Conservation (phyloP, 1,140 invertebrate genomes). For the Drosophila subpulchrella region DNA sequence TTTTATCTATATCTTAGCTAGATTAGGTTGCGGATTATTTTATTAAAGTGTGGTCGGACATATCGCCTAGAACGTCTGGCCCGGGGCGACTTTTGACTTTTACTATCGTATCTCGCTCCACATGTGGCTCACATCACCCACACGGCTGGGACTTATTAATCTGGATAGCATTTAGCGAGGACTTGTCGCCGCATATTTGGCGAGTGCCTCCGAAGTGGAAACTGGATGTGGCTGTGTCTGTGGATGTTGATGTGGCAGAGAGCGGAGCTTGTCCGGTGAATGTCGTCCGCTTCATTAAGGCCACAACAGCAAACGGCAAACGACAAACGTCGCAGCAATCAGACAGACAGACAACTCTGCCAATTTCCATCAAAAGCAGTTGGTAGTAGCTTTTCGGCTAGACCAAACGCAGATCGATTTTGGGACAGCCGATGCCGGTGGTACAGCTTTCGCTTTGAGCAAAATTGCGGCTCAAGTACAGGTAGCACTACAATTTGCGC, state of each 20-base stretch:
- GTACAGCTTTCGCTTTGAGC: constrained; percentile 62
- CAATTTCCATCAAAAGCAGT: constrained; percentile 79
- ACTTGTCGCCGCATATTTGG: constrained; percentile 68
- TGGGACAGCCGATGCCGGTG: constrained; percentile 1
- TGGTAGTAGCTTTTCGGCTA: constrained; percentile 56
- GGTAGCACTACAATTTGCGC: constrained; percentile 82
- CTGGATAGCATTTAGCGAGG: constrained; percentile 73
- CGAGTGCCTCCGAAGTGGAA: constrained; percentile 47
- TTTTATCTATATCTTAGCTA: neutral
- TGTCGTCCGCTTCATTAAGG: constrained; percentile 77
- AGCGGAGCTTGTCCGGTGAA: constrained; percentile 42
- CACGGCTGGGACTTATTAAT: constrained; percentile 65
- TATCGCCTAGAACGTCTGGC: constrained; percentile 38
- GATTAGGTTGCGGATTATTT: neutral
- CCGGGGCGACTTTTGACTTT: constrained; percentile 72
- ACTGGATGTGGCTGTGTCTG: constrained; percentile 10
- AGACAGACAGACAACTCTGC: constrained; percentile 70
- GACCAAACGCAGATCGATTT: constrained; percentile 67
- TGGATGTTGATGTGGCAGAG: neutral
- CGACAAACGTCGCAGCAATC: constrained; percentile 32
- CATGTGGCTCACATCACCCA: constrained; percentile 43
- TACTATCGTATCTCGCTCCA: constrained; percentile 53
- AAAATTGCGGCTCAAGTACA: constrained; percentile 43
- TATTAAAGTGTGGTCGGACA: neutral
- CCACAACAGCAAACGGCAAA: constrained; percentile 30